phyloP scores from a whole-genome alignment of 2,888 invertebrate species.

The Ectemnius lituratus region DNA sequence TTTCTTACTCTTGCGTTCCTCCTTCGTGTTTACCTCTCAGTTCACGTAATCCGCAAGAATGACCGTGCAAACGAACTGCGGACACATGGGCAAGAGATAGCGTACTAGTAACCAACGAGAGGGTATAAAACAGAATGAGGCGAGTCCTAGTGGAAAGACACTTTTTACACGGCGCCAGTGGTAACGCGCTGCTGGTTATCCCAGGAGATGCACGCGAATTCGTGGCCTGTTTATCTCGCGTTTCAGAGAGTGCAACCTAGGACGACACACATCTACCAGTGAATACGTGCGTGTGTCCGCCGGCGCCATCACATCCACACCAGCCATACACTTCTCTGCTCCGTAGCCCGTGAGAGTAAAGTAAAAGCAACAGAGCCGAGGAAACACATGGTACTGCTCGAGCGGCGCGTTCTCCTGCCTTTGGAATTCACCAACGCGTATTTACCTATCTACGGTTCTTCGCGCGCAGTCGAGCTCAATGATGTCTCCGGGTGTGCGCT shows the following conservation, averaged over 20 bases:
- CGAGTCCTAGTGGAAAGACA: constrained; percentile 5
- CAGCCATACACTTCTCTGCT: neutral
- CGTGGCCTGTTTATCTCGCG: constrained; percentile 49
- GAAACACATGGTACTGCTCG: neutral
- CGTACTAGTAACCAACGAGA: no score
- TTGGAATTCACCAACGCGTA: constrained; percentile 45
- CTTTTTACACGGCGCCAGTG: constrained; percentile 12
- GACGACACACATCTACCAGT: constrained; percentile 10
- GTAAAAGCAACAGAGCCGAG: constrained; percentile 3
- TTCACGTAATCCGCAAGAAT: no score
- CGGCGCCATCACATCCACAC: no score
- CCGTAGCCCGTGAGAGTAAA: neutral
- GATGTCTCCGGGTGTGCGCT: no score
- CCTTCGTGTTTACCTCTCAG: no score
- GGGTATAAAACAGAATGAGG: no score
- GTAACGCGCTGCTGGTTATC: neutral
- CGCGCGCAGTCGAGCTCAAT: no score
- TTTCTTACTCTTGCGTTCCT: no score
- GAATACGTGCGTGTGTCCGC: neutral
- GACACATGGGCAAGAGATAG: no score
- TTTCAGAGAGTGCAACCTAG: constrained; percentile 44
- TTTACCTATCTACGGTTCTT: no score
- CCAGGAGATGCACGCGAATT: constrained; percentile 25
- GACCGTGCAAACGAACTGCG: no score
- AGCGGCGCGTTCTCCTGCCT: constrained; percentile 25